These are phyloP conservation scores for Himantopus leucocephalus DNA, from an alignment of 2,113 vertebrate genomes.

Conservation along the genomic window DNA sequence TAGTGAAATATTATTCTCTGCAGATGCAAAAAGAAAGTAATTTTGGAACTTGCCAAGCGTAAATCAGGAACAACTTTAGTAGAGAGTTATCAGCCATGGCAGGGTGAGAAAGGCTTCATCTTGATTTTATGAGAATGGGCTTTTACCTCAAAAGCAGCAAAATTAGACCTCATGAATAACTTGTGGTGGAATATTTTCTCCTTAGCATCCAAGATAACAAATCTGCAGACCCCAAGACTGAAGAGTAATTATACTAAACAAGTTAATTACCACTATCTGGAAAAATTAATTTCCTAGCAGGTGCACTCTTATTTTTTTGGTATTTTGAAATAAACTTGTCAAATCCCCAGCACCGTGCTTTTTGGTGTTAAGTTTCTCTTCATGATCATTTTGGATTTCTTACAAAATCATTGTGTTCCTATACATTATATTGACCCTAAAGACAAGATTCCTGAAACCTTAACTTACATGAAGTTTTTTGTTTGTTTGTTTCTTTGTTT, in stretches of 20 bases:
- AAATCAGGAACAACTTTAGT: background rate
- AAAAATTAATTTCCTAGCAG: background rate
- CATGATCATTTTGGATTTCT: background rate
- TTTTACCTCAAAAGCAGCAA: background rate
- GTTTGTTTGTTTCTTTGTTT: background rate
- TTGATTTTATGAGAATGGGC: background rate
- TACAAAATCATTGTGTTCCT: background rate
- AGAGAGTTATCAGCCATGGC: background rate
- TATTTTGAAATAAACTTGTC: background rate
- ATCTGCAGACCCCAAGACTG: background rate
- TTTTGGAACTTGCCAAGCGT: background rate
- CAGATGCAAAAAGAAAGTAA: background rate
- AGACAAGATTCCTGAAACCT: background rate
- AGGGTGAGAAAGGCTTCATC: background rate
- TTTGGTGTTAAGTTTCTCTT: background rate
- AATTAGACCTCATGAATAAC: background rate
- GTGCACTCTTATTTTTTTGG: background rate
- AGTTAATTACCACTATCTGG: background rate
- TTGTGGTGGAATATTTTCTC: background rate
- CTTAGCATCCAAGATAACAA: background rate
- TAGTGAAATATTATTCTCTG: background rate
- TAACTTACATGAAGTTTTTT: background rate
- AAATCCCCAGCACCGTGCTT: background rate
- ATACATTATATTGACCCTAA: background rate
- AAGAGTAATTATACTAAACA: background rate